Evolutionary conservation across 2,888 invertebrate genomes (phyloP), one percentile per base, ranked within the genome.

Genomic region (Amblyjoppa fuscipennis): DNA sequence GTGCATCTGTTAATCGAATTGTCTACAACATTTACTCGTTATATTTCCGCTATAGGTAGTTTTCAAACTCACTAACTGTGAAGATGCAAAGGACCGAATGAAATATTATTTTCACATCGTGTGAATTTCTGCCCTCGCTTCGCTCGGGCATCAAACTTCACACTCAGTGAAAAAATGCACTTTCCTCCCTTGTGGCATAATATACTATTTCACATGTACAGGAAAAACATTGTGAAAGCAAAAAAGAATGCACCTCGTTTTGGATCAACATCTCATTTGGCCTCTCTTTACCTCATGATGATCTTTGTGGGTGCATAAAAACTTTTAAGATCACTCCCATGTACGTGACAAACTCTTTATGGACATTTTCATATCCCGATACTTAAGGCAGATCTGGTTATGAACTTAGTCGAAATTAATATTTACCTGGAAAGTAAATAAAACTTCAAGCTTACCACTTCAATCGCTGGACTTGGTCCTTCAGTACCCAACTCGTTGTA

Each of bases 401-500:
- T 16, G 20, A 20, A 5, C 41, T 41, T 11, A 11, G 45, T 49
- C 45, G 13, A 4, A 49, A 49, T 3, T 3, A 16, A 49, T 49
- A 49, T 49, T 49, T 49, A 16, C 2, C 9, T 13, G 3, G 25
- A 13, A 59, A 28, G 28, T 31, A 11, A 25, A 59, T 75, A 61
- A 75, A 31, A 76, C 81, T 5, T 20, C 79, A 25, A 38, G 87
- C 89, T 91, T 87, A 93, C 94, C 91, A 98, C 98, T 91, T 97
- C 96, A 94, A 99, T 98, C 71, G 96, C 96, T 49, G 97, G 96
- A 77, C 98, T 98, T 34, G 98, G 96, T 9, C 98, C 98, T 89
- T 97, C 97, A 41, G 97, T 97, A 74, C 98, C 99, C 91, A 98
- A 95, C 88, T 96, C 96, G 94, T 98, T 99, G 95, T 97, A 98